Conservation (phyloP, 2,113 vertebrate genomes). For the Cyprinodon tularosa region DNA sequence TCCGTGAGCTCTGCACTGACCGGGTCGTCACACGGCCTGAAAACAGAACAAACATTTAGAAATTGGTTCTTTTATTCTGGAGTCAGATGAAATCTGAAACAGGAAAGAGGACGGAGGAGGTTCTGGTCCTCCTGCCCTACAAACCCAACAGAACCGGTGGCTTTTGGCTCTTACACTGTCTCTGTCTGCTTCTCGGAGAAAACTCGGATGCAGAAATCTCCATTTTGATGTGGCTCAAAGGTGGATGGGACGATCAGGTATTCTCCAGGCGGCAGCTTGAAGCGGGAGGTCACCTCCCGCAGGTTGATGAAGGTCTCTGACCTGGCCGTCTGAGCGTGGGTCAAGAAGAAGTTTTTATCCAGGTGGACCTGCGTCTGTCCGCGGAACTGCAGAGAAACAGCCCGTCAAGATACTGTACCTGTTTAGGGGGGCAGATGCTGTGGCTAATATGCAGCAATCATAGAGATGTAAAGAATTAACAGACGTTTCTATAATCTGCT, state of each 20-base stretch:
- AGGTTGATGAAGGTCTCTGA: conserved; percentile 95
- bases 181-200: conserved; percentile 91
- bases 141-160: neutral
- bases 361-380: conserved; percentile 89
- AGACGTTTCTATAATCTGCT: no score
- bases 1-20: conserved; percentile 69
- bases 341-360: conserved; percentile 92
- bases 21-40: conserved; percentile 80
- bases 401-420: conserved; percentile 2
- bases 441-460: no score
- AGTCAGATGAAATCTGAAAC: neutral
- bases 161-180: conserved; percentile 77
- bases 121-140: neutral
- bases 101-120: neutral
- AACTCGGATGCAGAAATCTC: conserved; percentile 92
- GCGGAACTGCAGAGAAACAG: conserved; percentile 73
- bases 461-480: no score
- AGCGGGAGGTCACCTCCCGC: conserved; percentile 89
- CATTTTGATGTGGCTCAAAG: conserved; percentile 88
- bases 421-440: neutral
- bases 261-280: conserved; percentile 88
- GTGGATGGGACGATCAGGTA: conserved; percentile 93
- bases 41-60: neutral
- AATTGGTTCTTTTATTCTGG: no score
- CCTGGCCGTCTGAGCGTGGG: conserved; percentile 84